Conservation (phyloP, 2,113 vertebrate species). For the Perognathus longimembris region DNA sequence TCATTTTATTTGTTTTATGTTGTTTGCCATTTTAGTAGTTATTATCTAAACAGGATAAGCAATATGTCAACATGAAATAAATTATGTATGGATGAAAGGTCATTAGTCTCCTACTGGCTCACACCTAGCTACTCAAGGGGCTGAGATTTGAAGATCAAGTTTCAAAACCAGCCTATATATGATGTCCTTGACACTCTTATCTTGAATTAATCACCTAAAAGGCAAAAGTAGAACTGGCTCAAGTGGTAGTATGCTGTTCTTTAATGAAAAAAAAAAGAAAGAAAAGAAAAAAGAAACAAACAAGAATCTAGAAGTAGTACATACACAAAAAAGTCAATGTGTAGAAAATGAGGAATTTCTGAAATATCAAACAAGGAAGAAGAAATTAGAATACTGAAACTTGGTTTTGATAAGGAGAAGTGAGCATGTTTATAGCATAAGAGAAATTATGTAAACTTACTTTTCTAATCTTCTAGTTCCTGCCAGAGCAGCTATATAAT, state of each 20-base stretch:
- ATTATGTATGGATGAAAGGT: neutral
- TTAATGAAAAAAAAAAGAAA: no score
- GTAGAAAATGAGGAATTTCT: slow-evolving; percentile 16
- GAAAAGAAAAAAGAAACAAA: no score
- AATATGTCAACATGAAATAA: slow-evolving; percentile 1
- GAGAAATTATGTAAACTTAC: neutral
- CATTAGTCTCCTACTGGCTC: no score
- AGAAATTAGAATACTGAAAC: slow-evolving; percentile 19
- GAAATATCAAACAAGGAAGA: neutral
- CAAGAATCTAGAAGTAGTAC: no score
- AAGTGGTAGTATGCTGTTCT: no score
- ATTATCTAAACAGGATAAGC: slow-evolving; percentile 2
- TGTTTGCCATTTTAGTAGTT: neutral
- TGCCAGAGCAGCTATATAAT: neutral
- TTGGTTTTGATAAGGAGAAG: neutral
- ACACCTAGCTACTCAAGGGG: no score
- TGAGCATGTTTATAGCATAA: neutral
- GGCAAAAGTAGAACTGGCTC: no score
- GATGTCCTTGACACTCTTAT: no score
- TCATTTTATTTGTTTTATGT: slow-evolving; percentile 29
- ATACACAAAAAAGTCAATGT: no score
- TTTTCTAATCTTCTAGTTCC: neutral
- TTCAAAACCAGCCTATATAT: no score
- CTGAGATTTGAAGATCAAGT: no score
- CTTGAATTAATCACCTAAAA: no score